These are phyloP conservation scores for Achlya flavicornis DNA, from an alignment of 2,888 invertebrate genomes.

Conservation along the genomic window DNA sequence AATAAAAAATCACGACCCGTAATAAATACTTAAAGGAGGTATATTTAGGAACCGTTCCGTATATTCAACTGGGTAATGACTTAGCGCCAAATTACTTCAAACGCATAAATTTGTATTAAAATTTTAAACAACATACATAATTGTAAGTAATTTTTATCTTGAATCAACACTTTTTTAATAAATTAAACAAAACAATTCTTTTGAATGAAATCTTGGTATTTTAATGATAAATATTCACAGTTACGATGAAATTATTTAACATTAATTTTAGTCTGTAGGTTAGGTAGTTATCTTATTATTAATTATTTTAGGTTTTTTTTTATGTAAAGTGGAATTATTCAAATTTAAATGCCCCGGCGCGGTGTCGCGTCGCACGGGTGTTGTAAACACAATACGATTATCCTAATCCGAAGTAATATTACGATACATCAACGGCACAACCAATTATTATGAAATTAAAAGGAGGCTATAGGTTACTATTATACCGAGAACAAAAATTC, in stretches of 20 bases:
- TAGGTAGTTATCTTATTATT: neutral
- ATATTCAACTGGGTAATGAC: neutral
- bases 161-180: neutral
- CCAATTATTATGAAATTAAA: too few species aligned
- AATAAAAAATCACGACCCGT: too few species aligned
- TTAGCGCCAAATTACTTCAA: constrained; percentile 4
- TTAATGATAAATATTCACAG: constrained; percentile 2
- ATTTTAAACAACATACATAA: neutral
- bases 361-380: too few species aligned
- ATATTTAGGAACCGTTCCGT: neutral
- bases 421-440: too few species aligned
- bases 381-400: too few species aligned
- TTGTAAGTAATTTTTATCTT: neutral
- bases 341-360: too few species aligned
- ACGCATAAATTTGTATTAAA: constrained; percentile 1
- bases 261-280: neutral
- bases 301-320: too few species aligned
- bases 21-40: neutral
- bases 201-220: neutral
- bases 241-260: neutral
- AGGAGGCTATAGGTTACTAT: too few species aligned
- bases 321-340: too few species aligned
- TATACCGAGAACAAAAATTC: too few species aligned
- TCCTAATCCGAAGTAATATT: too few species aligned
- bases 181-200: neutral